Percentiles rank a stretch among this genome's conserved stretches.
Conservation (phyloP, 64 coral and sea anemone genomes). For the Actinia equina region DNA sequence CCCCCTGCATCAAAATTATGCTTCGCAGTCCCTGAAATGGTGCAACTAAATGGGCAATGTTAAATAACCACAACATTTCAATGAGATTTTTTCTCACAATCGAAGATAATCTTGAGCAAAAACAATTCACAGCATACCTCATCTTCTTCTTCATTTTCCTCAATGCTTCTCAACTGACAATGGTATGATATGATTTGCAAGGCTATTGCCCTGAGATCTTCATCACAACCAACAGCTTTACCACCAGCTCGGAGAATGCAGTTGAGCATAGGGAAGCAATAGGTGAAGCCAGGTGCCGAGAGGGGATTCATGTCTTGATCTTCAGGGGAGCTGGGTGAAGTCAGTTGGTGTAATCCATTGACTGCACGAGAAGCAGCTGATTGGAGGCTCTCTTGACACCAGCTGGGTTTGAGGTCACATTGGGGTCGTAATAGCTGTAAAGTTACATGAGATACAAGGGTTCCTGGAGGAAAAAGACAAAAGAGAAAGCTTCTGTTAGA, state of each 20-base stretch:
- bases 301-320: constrained; percentile 16
- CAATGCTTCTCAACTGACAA: constrained; percentile 63
- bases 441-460: constrained; percentile 52
- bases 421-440: constrained; percentile 74
- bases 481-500: neutral
- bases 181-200: constrained; percentile 74
- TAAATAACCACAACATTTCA: no score
- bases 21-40: no score
- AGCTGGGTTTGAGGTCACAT: constrained; percentile 50
- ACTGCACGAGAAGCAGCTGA: constrained; percentile 53
- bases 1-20: no score
- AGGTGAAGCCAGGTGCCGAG: constrained; percentile 74
- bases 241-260: constrained; percentile 74
- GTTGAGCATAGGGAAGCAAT: constrained; percentile 82
- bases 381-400: constrained; percentile 71
- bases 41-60: no score
- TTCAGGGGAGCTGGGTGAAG: constrained; percentile 24
- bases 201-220: constrained; percentile 57
- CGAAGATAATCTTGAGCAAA: no score
- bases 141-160: constrained; percentile 50
- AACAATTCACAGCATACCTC: neutral
- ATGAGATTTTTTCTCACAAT: no score
- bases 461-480: constrained; percentile 31
- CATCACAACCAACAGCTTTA: constrained; percentile 52
- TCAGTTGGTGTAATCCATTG: constrained; percentile 32